These are phyloP conservation scores for Saccostrea cuccullata DNA, from an alignment of 1,140 invertebrate genomes.

Conservation along the genomic window DNA sequence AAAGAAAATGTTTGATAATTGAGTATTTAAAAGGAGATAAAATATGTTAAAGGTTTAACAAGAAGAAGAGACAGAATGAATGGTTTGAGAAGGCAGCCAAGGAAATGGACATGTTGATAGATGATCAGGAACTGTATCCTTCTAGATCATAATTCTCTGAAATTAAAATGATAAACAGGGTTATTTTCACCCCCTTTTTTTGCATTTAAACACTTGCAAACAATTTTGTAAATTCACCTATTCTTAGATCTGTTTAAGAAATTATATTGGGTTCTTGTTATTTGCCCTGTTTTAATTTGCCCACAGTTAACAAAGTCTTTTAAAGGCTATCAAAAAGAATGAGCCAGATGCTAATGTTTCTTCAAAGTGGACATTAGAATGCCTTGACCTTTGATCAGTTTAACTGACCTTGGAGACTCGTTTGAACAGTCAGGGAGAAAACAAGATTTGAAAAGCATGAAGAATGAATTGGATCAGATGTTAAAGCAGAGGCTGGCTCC, in stretches of 20 bases:
- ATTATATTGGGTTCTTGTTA: no score
- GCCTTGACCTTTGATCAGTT: constrained; percentile 59
- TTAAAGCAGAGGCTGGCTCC: constrained; percentile 84
- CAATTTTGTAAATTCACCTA: no score
- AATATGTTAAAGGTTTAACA: constrained; percentile 78
- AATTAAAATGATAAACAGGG: no score
- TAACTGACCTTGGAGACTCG: constrained; percentile 69
- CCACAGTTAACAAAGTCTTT: no score
- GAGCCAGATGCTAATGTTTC: no score
- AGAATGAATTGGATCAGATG: constrained; percentile 81
- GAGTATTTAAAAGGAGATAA: neutral
- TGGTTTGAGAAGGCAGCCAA: constrained; percentile 91
- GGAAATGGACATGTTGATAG: constrained; percentile 92
- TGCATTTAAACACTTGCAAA: no score
- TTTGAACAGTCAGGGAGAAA: constrained; percentile 64
- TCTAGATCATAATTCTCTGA: constrained; percentile 49
- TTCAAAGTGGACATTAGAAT: neutral
- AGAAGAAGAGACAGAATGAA: constrained; percentile 85
- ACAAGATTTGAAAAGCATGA: constrained; percentile 80
- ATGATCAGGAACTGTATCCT: constrained; percentile 86
- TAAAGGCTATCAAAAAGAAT: no score
- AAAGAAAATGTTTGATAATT: no score
- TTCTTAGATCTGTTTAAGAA: no score
- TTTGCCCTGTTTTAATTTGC: no score
- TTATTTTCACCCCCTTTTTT: no score